phyloP scores from a whole-genome alignment of 2,113 vertebrate species.

The Malurus cyaneus region DNA sequence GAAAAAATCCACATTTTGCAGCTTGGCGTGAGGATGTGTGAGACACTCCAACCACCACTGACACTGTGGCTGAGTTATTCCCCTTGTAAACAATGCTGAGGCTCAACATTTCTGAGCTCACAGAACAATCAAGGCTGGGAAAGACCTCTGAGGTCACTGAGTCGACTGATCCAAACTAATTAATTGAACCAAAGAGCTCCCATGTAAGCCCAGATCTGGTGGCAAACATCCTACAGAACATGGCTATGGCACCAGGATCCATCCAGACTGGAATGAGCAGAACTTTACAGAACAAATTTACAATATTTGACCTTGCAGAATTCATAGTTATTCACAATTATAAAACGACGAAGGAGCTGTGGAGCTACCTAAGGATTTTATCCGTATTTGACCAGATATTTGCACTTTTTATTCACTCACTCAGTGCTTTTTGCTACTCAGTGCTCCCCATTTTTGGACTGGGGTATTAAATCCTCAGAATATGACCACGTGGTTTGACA shows the following conservation, averaged over 20 bases:
- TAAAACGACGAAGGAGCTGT: neutral
- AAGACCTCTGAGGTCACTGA: neutral
- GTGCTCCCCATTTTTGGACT: neutral
- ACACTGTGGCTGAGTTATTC: neutral
- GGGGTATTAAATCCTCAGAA: neutral
- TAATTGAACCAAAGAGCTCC: neutral
- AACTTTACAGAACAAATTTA: neutral
- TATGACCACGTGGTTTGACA: neutral
- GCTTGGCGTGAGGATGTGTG: neutral
- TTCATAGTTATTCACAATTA: neutral
- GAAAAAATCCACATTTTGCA: neutral
- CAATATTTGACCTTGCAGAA: neutral
- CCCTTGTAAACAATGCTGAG: neutral
- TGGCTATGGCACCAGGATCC: neutral
- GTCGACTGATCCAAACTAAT: neutral
- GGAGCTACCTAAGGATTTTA: neutral
- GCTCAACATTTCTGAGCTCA: neutral
- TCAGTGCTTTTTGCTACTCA: rapidly evolving
- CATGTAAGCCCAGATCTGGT: neutral
- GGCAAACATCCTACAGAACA: neutral
- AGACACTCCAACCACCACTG: neutral
- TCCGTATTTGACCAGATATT: neutral
- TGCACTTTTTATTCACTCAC: neutral
- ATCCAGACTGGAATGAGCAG: too few relatives aligned
- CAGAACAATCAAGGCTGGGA: neutral